Evolutionary conservation across 2,888 invertebrate genomes (phyloP).

Genomic region (Yponomeuta plumbellus): DNA sequence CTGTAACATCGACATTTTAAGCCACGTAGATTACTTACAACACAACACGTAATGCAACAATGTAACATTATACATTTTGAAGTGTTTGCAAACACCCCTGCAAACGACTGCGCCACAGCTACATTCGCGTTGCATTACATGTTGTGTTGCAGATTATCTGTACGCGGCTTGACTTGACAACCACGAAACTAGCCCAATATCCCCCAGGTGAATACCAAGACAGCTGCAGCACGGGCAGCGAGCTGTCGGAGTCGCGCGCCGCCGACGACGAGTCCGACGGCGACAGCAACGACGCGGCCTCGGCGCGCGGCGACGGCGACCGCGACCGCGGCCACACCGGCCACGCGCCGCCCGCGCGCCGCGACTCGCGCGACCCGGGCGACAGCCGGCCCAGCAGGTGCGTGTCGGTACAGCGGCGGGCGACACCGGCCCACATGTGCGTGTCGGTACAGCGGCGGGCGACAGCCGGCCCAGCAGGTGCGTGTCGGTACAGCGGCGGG

Average conservation of each 20-base stretch:
- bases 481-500: neutral
- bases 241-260: slow-evolving; percentile 58
- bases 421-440: neutral
- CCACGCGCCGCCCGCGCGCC: slow-evolving; percentile 36
- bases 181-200: too few species aligned
- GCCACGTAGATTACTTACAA: too few species aligned
- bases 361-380: slow-evolving; percentile 31
- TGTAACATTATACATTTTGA: too few species aligned
- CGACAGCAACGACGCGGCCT: slow-evolving; percentile 48
- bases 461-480: neutral
- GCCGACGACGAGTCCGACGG: slow-evolving; percentile 68
- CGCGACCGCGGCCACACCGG: slow-evolving; percentile 32
- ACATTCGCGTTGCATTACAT: too few species aligned
- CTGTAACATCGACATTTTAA: too few species aligned
- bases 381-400: slow-evolving; percentile 35
- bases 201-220: slow-evolving; percentile 66
- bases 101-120: too few species aligned
- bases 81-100: too few species aligned
- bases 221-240: slow-evolving; percentile 68
- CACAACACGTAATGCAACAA: too few species aligned
- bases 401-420: slow-evolving; percentile 3
- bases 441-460: neutral
- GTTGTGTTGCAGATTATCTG: too few species aligned
- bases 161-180: too few species aligned
- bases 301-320: slow-evolving; percentile 27